Conservation (phyloP, 1,140 invertebrate species). For the Leucophenga varia region DNA sequence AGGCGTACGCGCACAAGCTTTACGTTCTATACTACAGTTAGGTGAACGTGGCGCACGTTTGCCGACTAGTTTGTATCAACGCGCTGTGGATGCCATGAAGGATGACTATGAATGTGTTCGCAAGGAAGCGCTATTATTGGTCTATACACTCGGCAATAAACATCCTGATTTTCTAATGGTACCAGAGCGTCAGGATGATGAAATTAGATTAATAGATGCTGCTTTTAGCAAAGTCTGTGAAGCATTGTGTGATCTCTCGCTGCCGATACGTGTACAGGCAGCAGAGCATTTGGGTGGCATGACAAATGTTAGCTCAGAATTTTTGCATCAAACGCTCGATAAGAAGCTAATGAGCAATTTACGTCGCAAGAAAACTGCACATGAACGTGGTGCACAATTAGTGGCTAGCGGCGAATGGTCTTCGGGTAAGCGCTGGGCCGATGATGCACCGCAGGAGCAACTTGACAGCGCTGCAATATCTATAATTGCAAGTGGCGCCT, state of each 20-base stretch:
- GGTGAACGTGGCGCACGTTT: constrained; percentile 79
- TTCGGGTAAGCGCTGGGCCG: constrained; percentile 87
- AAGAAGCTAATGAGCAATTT: constrained; percentile 99
- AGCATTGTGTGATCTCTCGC: constrained; percentile 89
- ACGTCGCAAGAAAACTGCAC: constrained; percentile 77
- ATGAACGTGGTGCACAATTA: constrained; percentile 79
- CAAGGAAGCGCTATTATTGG: constrained; percentile 79
- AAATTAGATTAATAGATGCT: constrained; percentile 89
- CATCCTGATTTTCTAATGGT: constrained; percentile 79
- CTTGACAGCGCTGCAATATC: constrained; percentile 77
- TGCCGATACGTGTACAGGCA: constrained; percentile 73
- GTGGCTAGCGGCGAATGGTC: constrained; percentile 87
- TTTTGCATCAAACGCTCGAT: constrained; percentile 94
- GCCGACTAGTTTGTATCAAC: constrained; percentile 75
- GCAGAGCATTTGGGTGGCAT: constrained; percentile 83
- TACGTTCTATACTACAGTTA: constrained; percentile 79
- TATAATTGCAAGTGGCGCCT: constrained; percentile 89
- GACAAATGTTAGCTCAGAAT: constrained; percentile 81
- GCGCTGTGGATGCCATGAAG: constrained; percentile 77
- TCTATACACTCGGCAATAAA: constrained; percentile 81
- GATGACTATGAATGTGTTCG: constrained; percentile 96
- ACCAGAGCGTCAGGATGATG: constrained; percentile 64
- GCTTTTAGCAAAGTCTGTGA: constrained; percentile 95
- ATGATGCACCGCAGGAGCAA: constrained; percentile 80
- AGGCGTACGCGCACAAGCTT: constrained; percentile 82